A percentile compares a stretch with the other conserved stretches of the same genome.
phyloP scores from a whole-genome alignment of 2,113 vertebrate genomes.

The Antechinus stuartii region DNA sequence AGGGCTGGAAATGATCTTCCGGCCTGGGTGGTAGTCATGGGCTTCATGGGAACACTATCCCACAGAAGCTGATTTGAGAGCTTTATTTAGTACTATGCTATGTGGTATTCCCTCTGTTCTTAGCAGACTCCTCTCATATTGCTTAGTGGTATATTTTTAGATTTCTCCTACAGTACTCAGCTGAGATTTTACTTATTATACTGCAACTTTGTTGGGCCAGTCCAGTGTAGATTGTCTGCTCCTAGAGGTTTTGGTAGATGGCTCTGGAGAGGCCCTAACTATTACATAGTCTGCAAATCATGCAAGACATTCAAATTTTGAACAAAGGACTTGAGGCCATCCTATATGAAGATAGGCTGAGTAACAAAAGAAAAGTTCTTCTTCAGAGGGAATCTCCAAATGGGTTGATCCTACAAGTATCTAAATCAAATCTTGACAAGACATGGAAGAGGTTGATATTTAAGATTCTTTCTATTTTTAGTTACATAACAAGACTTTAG shows the following conservation, averaged over 20 bases:
- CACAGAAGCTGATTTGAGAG: conserved; percentile 18
- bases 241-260: not conserved
- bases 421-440: not conserved
- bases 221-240: conserved; percentile 34
- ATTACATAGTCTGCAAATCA: not conserved
- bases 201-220: conserved; percentile 31
- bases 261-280: not conserved
- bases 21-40: conserved; percentile 29
- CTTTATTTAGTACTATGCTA: conserved; percentile 16
- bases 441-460: not conserved
- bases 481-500: not conserved
- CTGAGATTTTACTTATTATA: conserved; percentile 38
- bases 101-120: not conserved
- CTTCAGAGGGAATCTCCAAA: not conserved
- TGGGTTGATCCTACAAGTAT: not conserved
- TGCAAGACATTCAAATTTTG: not conserved
- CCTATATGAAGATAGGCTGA: not conserved
- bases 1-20: conserved; percentile 28
- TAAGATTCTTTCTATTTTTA: not conserved
- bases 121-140: not conserved
- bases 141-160: conserved; percentile 59
- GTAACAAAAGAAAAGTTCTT: not conserved
- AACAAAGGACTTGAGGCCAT: not conserved
- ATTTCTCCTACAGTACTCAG: conserved; percentile 1
- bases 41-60: conserved; percentile 4